These are phyloP conservation scores for Sminthurides bifidus DNA, from an alignment of 1,140 invertebrate species.

Conservation along the genomic window DNA sequence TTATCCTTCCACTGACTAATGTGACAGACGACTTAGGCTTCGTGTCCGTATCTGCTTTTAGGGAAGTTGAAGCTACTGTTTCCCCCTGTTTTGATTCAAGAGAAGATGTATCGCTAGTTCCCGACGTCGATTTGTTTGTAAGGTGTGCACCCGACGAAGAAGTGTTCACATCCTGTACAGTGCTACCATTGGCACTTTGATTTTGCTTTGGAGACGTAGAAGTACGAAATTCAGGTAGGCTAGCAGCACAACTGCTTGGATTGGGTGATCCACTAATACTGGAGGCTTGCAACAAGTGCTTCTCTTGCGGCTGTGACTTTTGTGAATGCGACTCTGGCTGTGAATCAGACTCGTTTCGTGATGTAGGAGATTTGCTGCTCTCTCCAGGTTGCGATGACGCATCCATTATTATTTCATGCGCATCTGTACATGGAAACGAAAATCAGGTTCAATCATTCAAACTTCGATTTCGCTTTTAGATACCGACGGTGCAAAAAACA, in stretches of 20 bases:
- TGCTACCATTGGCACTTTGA: too few relatives aligned
- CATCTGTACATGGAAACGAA: conserved; percentile 9
- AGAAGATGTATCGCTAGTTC: too few relatives aligned
- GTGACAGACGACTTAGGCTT: too few relatives aligned
- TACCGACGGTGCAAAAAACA: too few relatives aligned
- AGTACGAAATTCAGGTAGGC: neutral
- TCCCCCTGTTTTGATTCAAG: too few relatives aligned
- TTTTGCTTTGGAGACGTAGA: neutral
- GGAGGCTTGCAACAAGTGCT: neutral
- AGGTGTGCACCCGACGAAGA: too few relatives aligned
- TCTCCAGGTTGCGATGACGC: conserved; percentile 12
- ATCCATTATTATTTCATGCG: conserved; percentile 19
- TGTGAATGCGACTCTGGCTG: neutral
- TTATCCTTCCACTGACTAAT: neutral
- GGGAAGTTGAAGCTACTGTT: too few relatives aligned
- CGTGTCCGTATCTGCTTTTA: too few relatives aligned
- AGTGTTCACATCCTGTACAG: too few relatives aligned
- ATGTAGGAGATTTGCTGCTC: conserved; percentile 14
- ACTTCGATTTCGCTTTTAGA: too few relatives aligned
- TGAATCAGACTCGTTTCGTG: neutral
- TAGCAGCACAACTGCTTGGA: neutral
- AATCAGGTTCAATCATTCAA: neutral
- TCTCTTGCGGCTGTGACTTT: neutral
- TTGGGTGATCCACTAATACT: neutral
- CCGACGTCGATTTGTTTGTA: too few relatives aligned